Base-by-base conservation (phyloP, 2,797 vertebrate species). In the Muscicapa comitata region DNA sequence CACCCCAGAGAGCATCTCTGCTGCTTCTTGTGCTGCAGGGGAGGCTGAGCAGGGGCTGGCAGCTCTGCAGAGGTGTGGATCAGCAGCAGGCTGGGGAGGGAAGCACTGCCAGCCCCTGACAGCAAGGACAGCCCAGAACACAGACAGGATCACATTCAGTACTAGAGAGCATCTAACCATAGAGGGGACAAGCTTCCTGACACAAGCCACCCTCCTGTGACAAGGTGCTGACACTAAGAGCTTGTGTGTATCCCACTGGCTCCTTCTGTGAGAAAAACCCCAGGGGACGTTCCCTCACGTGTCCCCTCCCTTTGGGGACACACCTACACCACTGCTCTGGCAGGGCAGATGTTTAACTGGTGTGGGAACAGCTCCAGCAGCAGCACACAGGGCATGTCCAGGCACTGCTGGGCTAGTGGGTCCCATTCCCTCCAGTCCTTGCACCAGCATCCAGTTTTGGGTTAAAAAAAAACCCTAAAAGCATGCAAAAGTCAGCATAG, bases 11-110 rank as follows among this genome's bases (percentile, higher is more conserved):
- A 63, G 67, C 65, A 71, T 15, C 76, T 42, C 55, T 54, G 76
- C 59, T 70, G 17, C 28, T 0, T 0, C 5, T 0, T 7, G 70
- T 7, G 24, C 83, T 0, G 1, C 77, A 42, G 45, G n/a, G 35
- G 51, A 88, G 83, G 90, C 80, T 65, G 61, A 45, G 86, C 79
- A 65, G 62, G n/a, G 33, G 84, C 81, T 73, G 13, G 3, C 63
- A 57, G 61, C 28, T 3, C 53, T 63, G 81, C 77, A 79, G 55
- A 42, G 61, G 19, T 33, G 40, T 11, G 54, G 50, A 58, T n/a
- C 54, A 55, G 13, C 9, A 40, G 68, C 47, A 86, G 45, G 40
- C 54, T 37, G n/a, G 10, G 37, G n/a, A 31, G 40, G 57, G 31
- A 85, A 84, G 48, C 58, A 25, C 47, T 48, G 66, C 73, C 48